Percentiles rank a stretch among this genome's conserved stretches.
phyloP scores from a whole-genome alignment of 2,797 vertebrate genomes.

The Eupleurogrammus muticus region DNA sequence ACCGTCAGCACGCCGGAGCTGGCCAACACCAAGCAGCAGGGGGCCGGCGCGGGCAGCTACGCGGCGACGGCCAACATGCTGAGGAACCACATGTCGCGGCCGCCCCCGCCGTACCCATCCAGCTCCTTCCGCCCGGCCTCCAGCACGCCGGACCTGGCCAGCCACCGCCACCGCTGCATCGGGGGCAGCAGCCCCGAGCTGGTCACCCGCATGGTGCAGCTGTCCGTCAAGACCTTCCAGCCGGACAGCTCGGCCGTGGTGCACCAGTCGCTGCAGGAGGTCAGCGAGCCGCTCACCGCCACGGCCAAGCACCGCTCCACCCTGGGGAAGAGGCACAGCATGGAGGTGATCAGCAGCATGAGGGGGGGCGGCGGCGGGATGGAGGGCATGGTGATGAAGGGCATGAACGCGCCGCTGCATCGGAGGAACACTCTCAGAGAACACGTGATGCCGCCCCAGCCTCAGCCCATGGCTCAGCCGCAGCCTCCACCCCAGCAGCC shows the following conservation, averaged over 20 bases:
- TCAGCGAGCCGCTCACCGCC: constrained; percentile 90
- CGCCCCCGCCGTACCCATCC: constrained; percentile 90
- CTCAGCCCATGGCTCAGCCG: constrained; percentile 76
- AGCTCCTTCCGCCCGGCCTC: constrained; percentile 92
- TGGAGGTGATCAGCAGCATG: constrained; percentile 94
- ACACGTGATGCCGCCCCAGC: constrained; percentile 85
- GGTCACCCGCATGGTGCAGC: constrained; percentile 95
- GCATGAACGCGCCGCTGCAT: constrained; percentile 86
- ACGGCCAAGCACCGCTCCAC: constrained; percentile 87
- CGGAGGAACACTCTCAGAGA: constrained; percentile 92
- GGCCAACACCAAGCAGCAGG: constrained; percentile 91
- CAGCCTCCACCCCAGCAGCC: constrained; percentile 78
- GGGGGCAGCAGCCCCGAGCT: constrained; percentile 95
- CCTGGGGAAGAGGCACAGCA: constrained; percentile 93
- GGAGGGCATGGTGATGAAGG: constrained; percentile 90
- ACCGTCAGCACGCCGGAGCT: constrained; percentile 96
- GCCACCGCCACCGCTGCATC: constrained; percentile 92
- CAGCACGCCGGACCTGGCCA: constrained; percentile 95
- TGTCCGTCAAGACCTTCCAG: constrained; percentile 97
- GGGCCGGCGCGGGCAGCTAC: constrained; percentile 72
- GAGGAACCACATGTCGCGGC: constrained; percentile 90
- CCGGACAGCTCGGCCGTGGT: constrained; percentile 95
- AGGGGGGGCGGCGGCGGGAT: constrained; percentile 85
- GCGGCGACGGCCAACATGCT: constrained; percentile 86
- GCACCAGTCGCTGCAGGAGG: constrained; percentile 94